Evolutionary conservation across 2,113 vertebrate species (phyloP).

Genomic region (Aegotheles bennettii): DNA sequence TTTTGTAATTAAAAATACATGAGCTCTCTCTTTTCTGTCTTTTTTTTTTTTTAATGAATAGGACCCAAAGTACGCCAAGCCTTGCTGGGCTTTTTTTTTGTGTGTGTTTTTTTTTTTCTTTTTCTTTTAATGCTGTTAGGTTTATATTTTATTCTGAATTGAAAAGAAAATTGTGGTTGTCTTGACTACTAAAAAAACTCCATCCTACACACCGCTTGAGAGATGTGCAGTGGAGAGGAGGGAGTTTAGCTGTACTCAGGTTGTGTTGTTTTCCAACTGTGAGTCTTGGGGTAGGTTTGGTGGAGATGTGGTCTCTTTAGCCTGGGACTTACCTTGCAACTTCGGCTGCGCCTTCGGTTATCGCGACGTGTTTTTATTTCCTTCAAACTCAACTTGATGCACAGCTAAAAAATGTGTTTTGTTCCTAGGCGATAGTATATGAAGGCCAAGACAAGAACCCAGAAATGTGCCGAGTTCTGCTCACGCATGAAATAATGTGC

Average conservation of each 20-base stretch:
- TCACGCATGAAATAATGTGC: slow-evolving; percentile 98
- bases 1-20: slow-evolving; percentile 61
- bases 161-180: slow-evolving; percentile 73
- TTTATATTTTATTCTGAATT: slow-evolving; percentile 73
- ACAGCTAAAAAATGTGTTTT: slow-evolving; percentile 62
- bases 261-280: slow-evolving; percentile 25
- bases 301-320: background rate
- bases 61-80: slow-evolving; percentile 23
- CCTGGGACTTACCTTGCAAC: background rate
- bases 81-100: background rate
- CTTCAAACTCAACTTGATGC: slow-evolving; percentile 5
- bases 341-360: background rate
- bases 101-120: background rate
- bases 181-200: slow-evolving; percentile 68
- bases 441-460: slow-evolving; percentile 98
- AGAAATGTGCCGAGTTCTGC: slow-evolving; percentile 95
- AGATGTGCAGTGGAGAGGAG: slow-evolving; percentile 39
- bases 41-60: slow-evolving; percentile 17
- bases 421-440: slow-evolving; percentile 88
- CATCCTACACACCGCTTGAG: slow-evolving; percentile 36
- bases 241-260: slow-evolving; percentile 3
- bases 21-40: background rate
- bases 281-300: background rate
- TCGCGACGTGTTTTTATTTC: background rate
- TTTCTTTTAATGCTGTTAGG: slow-evolving; percentile 49